Evolutionary conservation across 2,113 vertebrate species (phyloP).

Genomic region (Phaetusa simplex): DNA sequence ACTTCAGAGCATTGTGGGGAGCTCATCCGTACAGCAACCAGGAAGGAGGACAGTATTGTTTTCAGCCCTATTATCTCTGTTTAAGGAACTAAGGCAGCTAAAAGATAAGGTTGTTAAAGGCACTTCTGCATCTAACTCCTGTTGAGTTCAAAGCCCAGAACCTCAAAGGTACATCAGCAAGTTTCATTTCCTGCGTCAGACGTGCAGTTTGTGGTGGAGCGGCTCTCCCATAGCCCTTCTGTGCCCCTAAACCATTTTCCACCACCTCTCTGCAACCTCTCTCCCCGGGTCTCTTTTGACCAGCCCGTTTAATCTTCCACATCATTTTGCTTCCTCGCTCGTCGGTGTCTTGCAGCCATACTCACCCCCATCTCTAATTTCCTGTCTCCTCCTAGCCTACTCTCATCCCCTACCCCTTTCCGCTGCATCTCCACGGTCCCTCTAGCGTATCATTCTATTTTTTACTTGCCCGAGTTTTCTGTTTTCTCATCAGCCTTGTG

Average conservation of each 20-base stretch:
- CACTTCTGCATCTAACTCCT: neutral
- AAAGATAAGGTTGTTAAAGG: neutral
- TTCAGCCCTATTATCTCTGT: neutral
- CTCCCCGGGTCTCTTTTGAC: neutral
- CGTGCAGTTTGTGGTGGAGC: neutral
- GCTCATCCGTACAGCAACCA: neutral
- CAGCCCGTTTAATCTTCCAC: neutral
- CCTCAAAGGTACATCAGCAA: conserved; percentile 18
- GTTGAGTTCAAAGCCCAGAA: conserved; percentile 7
- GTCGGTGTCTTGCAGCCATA: neutral
- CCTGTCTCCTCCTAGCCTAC: neutral
- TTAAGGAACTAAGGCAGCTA: neutral
- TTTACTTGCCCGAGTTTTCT: neutral
- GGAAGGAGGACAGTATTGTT: neutral
- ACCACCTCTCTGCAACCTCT: neutral
- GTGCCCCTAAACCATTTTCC: neutral
- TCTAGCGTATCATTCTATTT: neutral
- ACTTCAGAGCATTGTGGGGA: neutral
- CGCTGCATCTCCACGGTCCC: neutral
- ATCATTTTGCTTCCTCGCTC: neutral
- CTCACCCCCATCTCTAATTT: neutral
- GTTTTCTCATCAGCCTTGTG: neutral
- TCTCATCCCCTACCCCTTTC: neutral
- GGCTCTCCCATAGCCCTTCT: neutral
- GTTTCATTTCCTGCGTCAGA: conserved; percentile 29